Percentiles rank a stretch among this genome's conserved stretches.
phyloP scores from a whole-genome alignment of 2,113 vertebrate species.

The Catharus bicknelli region DNA sequence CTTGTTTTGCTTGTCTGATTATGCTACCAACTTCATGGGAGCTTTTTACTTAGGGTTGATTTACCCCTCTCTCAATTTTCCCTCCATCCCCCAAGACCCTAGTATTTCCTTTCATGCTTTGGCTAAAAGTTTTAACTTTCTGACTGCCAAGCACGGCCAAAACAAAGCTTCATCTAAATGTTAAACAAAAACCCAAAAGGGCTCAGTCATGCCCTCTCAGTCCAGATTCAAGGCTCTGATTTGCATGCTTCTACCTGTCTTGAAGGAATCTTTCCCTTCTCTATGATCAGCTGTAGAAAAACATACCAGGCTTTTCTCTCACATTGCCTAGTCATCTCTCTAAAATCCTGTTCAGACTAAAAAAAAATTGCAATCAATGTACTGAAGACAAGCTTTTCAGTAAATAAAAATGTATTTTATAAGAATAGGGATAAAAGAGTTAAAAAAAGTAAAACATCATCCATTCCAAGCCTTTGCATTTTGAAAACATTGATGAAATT shows the following conservation, averaged over 20 bases:
- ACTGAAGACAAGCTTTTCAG: background rate
- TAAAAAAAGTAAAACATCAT: background rate
- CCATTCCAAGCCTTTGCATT: conserved; percentile 20
- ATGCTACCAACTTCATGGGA: conserved; percentile 25
- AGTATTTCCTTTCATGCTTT: conserved; percentile 58
- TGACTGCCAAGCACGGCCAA: conserved; percentile 39
- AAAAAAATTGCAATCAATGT: background rate
- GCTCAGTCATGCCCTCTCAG: background rate
- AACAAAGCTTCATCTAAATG: background rate
- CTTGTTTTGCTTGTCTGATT: conserved; percentile 45
- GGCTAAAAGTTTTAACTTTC: conserved; percentile 54
- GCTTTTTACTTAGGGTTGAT: conserved; percentile 48
- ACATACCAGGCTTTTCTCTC: background rate
- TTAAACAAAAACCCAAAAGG: background rate
- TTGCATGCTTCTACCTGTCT: background rate
- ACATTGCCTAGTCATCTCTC: background rate
- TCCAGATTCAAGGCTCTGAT: background rate
- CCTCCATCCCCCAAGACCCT: background rate
- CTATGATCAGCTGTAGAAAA: background rate
- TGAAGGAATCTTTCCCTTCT: background rate
- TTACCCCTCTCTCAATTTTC: background rate
- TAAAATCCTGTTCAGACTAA: background rate
- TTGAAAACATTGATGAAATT: conserved; percentile 54
- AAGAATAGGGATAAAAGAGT: background rate
- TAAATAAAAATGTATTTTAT: background rate